A percentile compares a stretch with the other conserved stretches of the same genome.
These are phyloP conservation scores for Chionis minor DNA, from an alignment of 2,113 vertebrate genomes.

Conservation along the genomic window DNA sequence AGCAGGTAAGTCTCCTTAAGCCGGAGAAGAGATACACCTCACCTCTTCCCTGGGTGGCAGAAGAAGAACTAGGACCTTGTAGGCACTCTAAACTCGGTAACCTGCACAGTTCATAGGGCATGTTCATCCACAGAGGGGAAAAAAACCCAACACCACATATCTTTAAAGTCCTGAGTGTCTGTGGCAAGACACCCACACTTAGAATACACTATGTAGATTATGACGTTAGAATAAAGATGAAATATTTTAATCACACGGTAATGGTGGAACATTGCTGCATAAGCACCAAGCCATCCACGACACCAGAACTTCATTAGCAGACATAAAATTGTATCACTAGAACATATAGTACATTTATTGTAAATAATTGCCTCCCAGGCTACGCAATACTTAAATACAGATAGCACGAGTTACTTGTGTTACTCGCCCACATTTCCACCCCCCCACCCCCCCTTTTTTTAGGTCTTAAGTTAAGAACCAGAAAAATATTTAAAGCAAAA, in stretches of 20 bases:
- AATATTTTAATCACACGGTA: background rate
- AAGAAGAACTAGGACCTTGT: background rate
- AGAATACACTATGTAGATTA: background rate
- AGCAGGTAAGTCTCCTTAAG: background rate
- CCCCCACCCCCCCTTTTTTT: no score
- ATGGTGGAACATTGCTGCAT: background rate
- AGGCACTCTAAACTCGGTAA: background rate
- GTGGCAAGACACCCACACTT: conserved; percentile 3
- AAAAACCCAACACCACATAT: background rate
- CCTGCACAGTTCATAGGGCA: background rate
- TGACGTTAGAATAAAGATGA: background rate
- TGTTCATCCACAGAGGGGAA: background rate
- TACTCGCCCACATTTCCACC: no score
- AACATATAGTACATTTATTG: background rate
- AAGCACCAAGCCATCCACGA: background rate
- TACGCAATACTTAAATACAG: background rate
- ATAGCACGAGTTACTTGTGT: background rate
- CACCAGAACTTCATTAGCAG: background rate
- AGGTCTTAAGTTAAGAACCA: background rate
- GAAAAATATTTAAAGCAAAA: background rate
- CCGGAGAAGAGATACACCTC: background rate
- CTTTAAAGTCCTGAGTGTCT: background rate
- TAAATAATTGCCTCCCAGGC: background rate
- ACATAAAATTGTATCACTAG: background rate
- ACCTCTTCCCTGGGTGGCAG: background rate